Base-by-base conservation (phyloP, 2,888 invertebrate species). In the Mesorhabditis belari region DNA sequence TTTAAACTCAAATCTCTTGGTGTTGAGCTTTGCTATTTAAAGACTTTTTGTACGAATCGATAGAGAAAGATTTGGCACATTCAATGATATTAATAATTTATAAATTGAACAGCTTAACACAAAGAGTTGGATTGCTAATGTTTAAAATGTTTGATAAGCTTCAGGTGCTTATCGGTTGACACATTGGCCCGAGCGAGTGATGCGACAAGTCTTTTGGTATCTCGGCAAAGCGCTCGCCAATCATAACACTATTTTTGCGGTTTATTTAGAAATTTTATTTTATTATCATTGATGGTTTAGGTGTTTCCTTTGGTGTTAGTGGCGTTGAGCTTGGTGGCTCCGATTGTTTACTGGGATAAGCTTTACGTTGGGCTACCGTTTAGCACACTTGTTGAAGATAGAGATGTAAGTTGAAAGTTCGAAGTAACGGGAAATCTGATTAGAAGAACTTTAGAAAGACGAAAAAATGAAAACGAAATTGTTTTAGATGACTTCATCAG, bases 151-250 rank as follows among this genome's bases (percentile, higher is more conserved):
- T n/a, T 12, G 25, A n/a, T 27, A 27, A 57, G 44, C 44, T 17
- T n/a, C 12, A 35, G 44, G 44, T 35, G 44, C 51, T 19, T 9
- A 21, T 23, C 21, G 51, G 9, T 50, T 6, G 2, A 21, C 12
- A n/a, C 21, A 50, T 9, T 9, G 21, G 21, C 12, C 51, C 9
- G 51, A 35, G 44, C 44, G 44, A 17, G 44, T 35, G 6, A 63
- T 74, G 17, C 69, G 76, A 19, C 63, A 71, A 5, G 56, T 68
- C 12, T 67, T 79, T 53, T 79, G 77, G 73, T 69, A 70, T 24
- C 35, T 77, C 44, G 79, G 77, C 28, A 79, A 79, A 59, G 64
- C 74, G 19, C 61, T 73, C 19, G 72, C 76, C n/a, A 70, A 71
- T 52, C 67, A 65, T 23, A 63, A 61, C n/a, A 26, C 66, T 9